Conservation (phyloP, 1,140 invertebrate species). For the Apocrypta bakeri region DNA sequence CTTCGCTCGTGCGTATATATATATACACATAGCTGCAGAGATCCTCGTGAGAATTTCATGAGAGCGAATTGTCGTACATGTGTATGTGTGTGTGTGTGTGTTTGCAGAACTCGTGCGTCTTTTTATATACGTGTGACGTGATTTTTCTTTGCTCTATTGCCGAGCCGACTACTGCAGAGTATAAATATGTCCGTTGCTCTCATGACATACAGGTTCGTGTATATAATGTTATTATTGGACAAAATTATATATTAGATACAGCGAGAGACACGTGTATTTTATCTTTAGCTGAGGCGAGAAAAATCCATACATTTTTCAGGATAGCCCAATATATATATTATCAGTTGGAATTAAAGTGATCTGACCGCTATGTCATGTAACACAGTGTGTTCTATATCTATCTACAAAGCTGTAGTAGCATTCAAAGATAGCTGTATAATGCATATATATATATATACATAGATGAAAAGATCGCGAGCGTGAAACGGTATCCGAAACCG, state of each 20-base stretch:
- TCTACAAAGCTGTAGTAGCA: too few relatives aligned
- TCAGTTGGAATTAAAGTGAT: too few relatives aligned
- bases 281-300: too few relatives aligned
- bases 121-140: background rate
- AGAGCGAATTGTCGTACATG: constrained; percentile 29
- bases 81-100: too few relatives aligned
- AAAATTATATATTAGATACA: too few relatives aligned
- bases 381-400: background rate
- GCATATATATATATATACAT: background rate
- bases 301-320: too few relatives aligned
- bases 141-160: background rate
- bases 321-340: too few relatives aligned
- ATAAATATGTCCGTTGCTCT: background rate
- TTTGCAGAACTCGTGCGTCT: background rate
- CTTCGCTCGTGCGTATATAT: background rate
- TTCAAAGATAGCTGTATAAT: background rate
- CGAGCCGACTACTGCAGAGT: background rate
- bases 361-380: background rate
- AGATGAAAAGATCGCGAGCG: background rate
- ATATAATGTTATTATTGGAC: too few relatives aligned
- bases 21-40: background rate
- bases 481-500: background rate
- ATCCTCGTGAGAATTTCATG: constrained; percentile 29
- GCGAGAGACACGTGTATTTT: too few relatives aligned
- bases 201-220: too few relatives aligned